Evolutionary conservation across 2,797 vertebrate genomes (phyloP).

Genomic region (Prionace glauca): DNA sequence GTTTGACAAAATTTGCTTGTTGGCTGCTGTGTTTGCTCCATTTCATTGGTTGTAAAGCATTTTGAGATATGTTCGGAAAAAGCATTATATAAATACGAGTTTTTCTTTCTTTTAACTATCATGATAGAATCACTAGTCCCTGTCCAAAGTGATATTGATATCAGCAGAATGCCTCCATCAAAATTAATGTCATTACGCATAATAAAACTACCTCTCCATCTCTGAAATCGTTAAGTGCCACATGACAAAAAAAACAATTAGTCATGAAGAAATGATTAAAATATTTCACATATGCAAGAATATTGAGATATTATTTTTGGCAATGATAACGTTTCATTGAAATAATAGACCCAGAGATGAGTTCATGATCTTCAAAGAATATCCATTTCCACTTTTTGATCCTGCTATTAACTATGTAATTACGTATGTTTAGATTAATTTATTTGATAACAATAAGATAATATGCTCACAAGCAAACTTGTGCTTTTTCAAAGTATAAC

Average conservation of each 20-base stretch:
- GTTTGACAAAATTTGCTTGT: no score
- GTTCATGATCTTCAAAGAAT: neutral
- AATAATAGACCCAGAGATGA: neutral
- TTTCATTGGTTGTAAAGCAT: no score
- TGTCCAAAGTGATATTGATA: neutral
- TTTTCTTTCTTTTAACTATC: neutral
- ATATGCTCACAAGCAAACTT: neutral
- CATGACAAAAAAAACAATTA: neutral
- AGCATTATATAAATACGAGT: no score
- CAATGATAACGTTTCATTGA: neutral
- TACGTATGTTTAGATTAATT: neutral
- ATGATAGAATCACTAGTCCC: neutral
- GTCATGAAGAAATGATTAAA: neutral
- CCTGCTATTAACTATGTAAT: neutral
- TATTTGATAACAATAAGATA: neutral
- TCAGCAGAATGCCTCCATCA: neutral
- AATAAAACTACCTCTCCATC: neutral
- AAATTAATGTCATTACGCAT: neutral
- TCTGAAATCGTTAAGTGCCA: neutral
- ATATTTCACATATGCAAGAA: neutral
- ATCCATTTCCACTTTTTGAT: neutral
- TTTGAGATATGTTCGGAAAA: no score
- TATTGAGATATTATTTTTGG: neutral
- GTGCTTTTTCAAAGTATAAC: neutral
- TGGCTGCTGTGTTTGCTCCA: no score